A percentile compares a stretch with the other conserved stretches of the same genome.
Evolutionary conservation across 92 coral and sea anemone genomes (phyloP).

Genomic region (Anthopleura xanthogrammica): DNA sequence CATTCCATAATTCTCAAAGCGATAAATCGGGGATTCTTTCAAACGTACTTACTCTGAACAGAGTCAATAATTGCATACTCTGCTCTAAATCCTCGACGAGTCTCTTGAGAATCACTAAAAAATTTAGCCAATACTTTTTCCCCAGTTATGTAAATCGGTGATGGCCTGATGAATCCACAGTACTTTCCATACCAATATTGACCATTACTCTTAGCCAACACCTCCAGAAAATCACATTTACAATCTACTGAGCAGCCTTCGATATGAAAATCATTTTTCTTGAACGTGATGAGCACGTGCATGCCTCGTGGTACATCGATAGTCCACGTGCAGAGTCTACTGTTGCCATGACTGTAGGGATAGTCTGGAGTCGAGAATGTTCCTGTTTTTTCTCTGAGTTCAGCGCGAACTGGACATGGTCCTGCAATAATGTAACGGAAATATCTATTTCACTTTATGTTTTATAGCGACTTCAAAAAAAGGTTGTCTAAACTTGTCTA

Average conservation of each 20-base stretch:
- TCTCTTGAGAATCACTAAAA: constrained; percentile 14
- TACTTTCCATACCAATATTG: constrained; percentile 13
- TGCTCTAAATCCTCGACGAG: constrained; percentile 37
- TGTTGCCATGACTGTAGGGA: constrained; percentile 40
- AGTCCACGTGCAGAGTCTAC: constrained; percentile 34
- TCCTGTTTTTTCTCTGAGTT: constrained; percentile 12
- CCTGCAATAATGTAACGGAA: constrained; percentile 6
- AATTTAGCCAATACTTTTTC: background rate
- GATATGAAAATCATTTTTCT: constrained; percentile 21
- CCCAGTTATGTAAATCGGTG: constrained; percentile 25
- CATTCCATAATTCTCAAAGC: too few species aligned
- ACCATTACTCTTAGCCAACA: background rate
- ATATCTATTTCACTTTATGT: too few species aligned
- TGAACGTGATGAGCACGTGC: constrained; percentile 40
- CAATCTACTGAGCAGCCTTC: constrained; percentile 36
- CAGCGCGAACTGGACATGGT: constrained; percentile 37
- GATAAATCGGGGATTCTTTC: too few species aligned
- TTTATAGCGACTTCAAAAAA: too few species aligned
- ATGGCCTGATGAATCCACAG: constrained; percentile 31
- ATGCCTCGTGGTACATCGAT: constrained; percentile 36
- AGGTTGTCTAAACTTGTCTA: too few species aligned
- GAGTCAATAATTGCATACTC: constrained; percentile 11
- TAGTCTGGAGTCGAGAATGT: constrained; percentile 31
- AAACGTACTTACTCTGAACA: constrained; percentile 6
- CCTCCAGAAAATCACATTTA: constrained; percentile 27